phyloP scores from a whole-genome alignment of 2,888 invertebrate species.

The Psococerastis gibbosa region DNA sequence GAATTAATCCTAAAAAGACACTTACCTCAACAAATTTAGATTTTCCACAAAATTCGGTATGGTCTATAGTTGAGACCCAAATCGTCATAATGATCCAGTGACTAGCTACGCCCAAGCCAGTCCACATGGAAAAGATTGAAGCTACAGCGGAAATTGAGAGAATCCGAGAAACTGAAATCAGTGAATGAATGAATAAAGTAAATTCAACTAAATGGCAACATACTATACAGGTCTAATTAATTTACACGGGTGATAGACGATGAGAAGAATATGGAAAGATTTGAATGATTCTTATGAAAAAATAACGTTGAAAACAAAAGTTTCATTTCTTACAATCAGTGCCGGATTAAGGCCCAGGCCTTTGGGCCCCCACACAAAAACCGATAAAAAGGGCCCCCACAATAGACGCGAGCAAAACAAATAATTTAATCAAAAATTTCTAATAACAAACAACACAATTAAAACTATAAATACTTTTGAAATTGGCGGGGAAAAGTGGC shows the following conservation, averaged over 20 bases:
- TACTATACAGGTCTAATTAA: neutral
- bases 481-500: too few species aligned
- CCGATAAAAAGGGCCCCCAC: too few species aligned
- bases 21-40: slow-evolving; percentile 17
- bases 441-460: too few species aligned
- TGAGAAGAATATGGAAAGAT: too few species aligned
- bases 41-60: slow-evolving; percentile 18
- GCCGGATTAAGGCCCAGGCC: too few species aligned
- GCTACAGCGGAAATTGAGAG: slow-evolving; percentile 61
- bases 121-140: slow-evolving; percentile 45
- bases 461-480: too few species aligned
- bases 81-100: slow-evolving; percentile 61
- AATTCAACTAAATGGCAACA: slow-evolving; percentile 9
- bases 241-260: slow-evolving; percentile 3
- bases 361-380: too few species aligned
- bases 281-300: neutral
- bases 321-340: too few species aligned
- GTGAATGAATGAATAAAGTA: neutral
- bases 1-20: too few species aligned
- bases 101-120: slow-evolving; percentile 38
- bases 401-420: too few species aligned
- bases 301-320: too few species aligned
- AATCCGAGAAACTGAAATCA: slow-evolving; percentile 52
- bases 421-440: too few species aligned
- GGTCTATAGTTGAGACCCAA: slow-evolving; percentile 37